phyloP scores from a whole-genome alignment of 2,113 vertebrate species.

The Brienomyrus brachyistius region DNA sequence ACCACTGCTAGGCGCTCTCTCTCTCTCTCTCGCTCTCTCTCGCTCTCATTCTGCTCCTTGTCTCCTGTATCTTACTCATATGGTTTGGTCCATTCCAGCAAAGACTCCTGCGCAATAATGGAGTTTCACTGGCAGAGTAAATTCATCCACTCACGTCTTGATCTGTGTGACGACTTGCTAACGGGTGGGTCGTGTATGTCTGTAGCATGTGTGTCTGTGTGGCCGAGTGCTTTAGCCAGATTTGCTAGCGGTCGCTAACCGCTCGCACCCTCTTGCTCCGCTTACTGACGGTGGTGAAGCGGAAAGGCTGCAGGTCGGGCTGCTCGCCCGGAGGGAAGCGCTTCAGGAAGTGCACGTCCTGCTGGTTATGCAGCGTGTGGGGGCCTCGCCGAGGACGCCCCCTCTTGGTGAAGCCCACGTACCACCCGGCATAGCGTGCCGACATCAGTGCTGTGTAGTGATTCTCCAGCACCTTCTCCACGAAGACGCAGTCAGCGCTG shows the following conservation, averaged over 20 bases:
- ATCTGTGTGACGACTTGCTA: background rate
- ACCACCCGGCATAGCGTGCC: slow-evolving; percentile 74
- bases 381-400: slow-evolving; percentile 73
- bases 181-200: background rate
- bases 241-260: slow-evolving; percentile 32
- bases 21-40: background rate
- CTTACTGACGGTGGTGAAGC: slow-evolving; percentile 82
- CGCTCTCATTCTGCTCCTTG: background rate
- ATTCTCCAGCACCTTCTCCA: slow-evolving; percentile 79
- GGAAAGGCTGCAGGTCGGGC: slow-evolving; percentile 72
- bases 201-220: background rate
- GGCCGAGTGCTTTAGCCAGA: background rate
- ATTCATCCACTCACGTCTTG: background rate
- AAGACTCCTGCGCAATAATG: background rate
- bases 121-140: background rate
- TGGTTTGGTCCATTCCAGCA: background rate
- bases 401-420: slow-evolving; percentile 80
- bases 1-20: background rate
- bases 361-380: slow-evolving; percentile 76
- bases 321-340: slow-evolving; percentile 72
- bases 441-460: slow-evolving; percentile 83
- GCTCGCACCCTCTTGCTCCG: slow-evolving; percentile 70
- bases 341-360: slow-evolving; percentile 84
- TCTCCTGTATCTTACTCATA: background rate
- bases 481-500: slow-evolving; percentile 78